A percentile compares a stretch with the other conserved stretches of the same genome.
phyloP scores from a whole-genome alignment of 1,140 invertebrate species.

The Forficula auricularia region DNA sequence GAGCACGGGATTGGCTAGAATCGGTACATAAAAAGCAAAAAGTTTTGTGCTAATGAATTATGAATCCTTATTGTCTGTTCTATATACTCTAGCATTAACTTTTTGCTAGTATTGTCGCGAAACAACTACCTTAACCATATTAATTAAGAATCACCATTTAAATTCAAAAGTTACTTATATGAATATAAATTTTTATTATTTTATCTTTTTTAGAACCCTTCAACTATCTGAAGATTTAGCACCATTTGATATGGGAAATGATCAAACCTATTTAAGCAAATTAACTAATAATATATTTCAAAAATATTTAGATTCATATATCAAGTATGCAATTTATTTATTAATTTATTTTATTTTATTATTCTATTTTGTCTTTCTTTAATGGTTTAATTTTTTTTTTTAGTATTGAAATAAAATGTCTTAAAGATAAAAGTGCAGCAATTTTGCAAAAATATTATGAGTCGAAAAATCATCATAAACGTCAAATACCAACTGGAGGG shows the following conservation, averaged over 20 bases:
- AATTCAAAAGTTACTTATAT: too few species aligned
- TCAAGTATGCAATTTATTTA: constrained; percentile 32
- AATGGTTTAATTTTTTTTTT: constrained; percentile 19
- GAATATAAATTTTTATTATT: too few species aligned
- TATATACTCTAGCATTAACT: too few species aligned
- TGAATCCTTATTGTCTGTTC: too few species aligned
- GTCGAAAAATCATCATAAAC: constrained; percentile 87
- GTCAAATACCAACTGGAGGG: constrained; percentile 54
- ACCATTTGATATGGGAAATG: constrained; percentile 59
- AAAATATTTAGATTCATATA: constrained; percentile 59
- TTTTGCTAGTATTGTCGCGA: too few species aligned
- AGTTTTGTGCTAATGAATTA: too few species aligned
- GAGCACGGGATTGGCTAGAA: too few species aligned
- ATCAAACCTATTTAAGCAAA: constrained; percentile 61
- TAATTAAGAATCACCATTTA: constrained; percentile 7
- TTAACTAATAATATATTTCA: constrained; percentile 70
- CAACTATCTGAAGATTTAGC: constrained; percentile 55
- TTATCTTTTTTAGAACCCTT: constrained; percentile 33
- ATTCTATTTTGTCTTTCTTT: constrained; percentile 7
- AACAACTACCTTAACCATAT: too few species aligned
- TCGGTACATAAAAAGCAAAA: too few species aligned
- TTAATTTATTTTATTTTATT: background rate
- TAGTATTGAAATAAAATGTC: constrained; percentile 54
- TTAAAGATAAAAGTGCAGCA: constrained; percentile 52
- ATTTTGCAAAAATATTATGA: constrained; percentile 79